Conservation (phyloP, 2,797 vertebrate species). For the Artibeus lituratus region DNA sequence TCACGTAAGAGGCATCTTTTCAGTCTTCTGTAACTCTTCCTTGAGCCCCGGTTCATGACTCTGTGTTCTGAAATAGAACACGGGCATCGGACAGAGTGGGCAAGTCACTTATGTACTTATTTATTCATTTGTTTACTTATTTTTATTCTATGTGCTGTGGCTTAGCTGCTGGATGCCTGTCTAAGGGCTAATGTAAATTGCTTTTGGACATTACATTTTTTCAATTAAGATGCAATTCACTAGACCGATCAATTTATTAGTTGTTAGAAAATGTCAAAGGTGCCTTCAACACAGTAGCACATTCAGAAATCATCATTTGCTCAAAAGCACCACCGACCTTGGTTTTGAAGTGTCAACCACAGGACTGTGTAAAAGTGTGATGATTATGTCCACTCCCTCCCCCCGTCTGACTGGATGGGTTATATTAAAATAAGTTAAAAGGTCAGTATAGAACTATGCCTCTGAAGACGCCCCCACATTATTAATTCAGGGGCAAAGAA, state of each 20-base stretch:
- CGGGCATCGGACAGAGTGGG: not conserved
- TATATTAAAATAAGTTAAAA: slow-evolving; percentile 49
- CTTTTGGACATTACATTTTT: slow-evolving; percentile 76
- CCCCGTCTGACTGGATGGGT: not conserved
- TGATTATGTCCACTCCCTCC: slow-evolving; percentile 38
- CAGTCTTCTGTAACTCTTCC: not conserved
- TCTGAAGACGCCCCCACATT: slow-evolving; percentile 35
- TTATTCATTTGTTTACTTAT: slow-evolving; percentile 35
- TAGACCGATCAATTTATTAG: slow-evolving; percentile 73
- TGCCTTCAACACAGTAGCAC: slow-evolving; percentile 67
- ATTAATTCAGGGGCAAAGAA: slow-evolving; percentile 37
- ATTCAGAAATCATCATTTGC: slow-evolving; percentile 67
- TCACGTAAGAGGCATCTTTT: not conserved
- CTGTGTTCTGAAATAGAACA: not conserved
- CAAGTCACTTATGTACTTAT: not conserved
- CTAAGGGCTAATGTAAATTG: slow-evolving; percentile 65
- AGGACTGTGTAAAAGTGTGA: slow-evolving; percentile 42
- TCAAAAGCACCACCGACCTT: slow-evolving; percentile 48
- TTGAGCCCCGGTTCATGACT: not conserved
- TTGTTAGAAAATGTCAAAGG: slow-evolving; percentile 70
- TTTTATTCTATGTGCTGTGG: slow-evolving; percentile 50
- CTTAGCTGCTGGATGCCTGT: slow-evolving; percentile 36
- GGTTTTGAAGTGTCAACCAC: slow-evolving; percentile 57
- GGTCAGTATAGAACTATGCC: not conserved
- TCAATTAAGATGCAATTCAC: slow-evolving; percentile 72